These are phyloP conservation scores for Zootermopsis nevadensis DNA, from an alignment of 2,888 invertebrate species.

Conservation along the genomic window DNA sequence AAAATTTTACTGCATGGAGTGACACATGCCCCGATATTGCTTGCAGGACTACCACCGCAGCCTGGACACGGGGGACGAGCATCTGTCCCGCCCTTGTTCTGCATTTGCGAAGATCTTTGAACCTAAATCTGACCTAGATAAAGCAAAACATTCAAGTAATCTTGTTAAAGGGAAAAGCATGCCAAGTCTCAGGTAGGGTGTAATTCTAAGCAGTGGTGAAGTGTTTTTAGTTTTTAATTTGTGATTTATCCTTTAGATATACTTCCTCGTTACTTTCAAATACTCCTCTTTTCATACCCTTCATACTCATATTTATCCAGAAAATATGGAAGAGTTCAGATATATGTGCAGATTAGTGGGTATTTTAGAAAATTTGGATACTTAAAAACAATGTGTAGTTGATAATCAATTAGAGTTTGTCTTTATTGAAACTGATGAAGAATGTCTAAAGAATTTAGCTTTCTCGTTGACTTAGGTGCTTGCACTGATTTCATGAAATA, in stretches of 20 bases:
- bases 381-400: too few relatives aligned
- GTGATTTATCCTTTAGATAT: not conserved
- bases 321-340: not conserved
- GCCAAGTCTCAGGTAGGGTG: slow-evolving; percentile 89
- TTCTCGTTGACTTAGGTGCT: too few relatives aligned
- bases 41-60: slow-evolving; percentile 84
- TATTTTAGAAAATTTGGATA: too few relatives aligned
- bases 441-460: slow-evolving; percentile 26
- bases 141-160: slow-evolving; percentile 70
- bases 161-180: slow-evolving; percentile 95
- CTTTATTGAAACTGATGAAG: too few relatives aligned
- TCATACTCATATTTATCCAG: not conserved
- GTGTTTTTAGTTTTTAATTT: not conserved
- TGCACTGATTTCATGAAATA: too few relatives aligned
- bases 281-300: not conserved
- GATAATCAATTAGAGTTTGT: too few relatives aligned
- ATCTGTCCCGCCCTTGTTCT: slow-evolving; percentile 77
- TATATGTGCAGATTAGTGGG: not conserved
- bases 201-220: not conserved
- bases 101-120: slow-evolving; percentile 73
- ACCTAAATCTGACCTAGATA: slow-evolving; percentile 66
- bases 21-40: too few relatives aligned
- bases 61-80: slow-evolving; percentile 82
- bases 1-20: too few relatives aligned
- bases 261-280: not conserved